Evolutionary conservation across 92 coral and sea anemone genomes (phyloP), one percentile per base, ranked within the genome.

Genomic region (Zoanthus solanderi): DNA sequence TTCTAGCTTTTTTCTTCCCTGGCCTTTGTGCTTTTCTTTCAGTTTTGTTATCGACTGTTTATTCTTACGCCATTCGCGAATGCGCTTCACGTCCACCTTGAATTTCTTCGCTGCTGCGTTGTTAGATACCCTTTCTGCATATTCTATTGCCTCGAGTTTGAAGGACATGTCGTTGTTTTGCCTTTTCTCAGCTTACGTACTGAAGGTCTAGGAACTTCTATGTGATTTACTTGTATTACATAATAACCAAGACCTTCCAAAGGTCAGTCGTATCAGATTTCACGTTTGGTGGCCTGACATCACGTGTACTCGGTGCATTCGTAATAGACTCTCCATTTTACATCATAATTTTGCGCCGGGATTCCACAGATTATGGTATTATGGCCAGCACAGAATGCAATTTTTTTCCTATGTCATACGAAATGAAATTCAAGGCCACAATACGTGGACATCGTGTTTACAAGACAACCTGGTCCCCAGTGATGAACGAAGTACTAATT

Each of bases 61-160:
- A n/a, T 61, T 23, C 23, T 89, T 83, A 3, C 78, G 23, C 88
- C 92, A 89, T 63, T 89, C 78, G 30, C 84, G 83, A 67, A 80
- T 58, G 30, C 81, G 71, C 72, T 69, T 79, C 12, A 79, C 79
- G 15, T 78, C 90, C 1, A 87, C 85, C 48, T 80, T 80, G 60
- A 1, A 87, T 53, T 71, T 79, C 29, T 29, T 87, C 11, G 85
- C 90, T 9, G 90, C 78, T 65, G 86, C 89, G 15, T 71, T 6
- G 66, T 89, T 89, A 28, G 88, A 83, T 72, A 57, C 71, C 71
- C 56, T 89, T 84, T 89, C 92, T 65, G 92, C 89, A 30, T 75
- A 77, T 44, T 66, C 89, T 76, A 89, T 84, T 18, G 92, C 92
- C 5, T 83, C 88, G 32, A 45, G 46, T 83, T 81, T 82, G 18